Conservation (phyloP, 2,113 vertebrate species). For the Xyrauchen texanus region DNA sequence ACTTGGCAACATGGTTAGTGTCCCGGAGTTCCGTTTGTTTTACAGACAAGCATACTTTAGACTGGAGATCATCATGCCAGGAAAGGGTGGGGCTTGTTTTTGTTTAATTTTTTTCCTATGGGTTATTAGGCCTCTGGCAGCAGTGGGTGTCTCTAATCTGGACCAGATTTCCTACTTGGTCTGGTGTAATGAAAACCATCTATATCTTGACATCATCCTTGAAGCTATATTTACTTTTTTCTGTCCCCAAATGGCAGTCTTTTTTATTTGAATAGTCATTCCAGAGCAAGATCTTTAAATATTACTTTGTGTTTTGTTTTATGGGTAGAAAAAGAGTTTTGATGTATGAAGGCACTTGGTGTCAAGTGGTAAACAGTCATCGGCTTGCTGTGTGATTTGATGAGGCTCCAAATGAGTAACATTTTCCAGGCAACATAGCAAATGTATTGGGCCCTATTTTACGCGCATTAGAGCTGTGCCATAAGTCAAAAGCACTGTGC, state of each 20-base stretch:
- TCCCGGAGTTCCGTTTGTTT: neutral
- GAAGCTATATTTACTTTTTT: constrained; percentile 50
- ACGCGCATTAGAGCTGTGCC: neutral
- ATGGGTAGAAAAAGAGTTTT: neutral
- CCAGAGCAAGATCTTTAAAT: neutral
- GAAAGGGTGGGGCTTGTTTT: constrained; percentile 37
- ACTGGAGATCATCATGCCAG: constrained; percentile 33
- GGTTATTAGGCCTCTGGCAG: constrained; percentile 62
- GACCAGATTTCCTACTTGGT: constrained; percentile 65
- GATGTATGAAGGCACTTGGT: neutral
- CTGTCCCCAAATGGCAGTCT: neutral
- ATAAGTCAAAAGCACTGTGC: neutral
- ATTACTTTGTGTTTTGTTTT: neutral
- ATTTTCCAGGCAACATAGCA: neutral
- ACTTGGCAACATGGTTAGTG: neutral
- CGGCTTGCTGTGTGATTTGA: neutral
- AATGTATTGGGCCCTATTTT: neutral
- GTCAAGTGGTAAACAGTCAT: neutral
- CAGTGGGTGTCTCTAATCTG: constrained; percentile 64
- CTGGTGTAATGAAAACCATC: constrained; percentile 69
- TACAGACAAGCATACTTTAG: neutral
- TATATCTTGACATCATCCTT: constrained; percentile 56
- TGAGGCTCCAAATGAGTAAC: neutral
- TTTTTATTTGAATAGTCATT: neutral
- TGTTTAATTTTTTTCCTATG: constrained; percentile 18